A percentile compares a stretch with the other conserved stretches of the same genome.
phyloP scores from a whole-genome alignment of 2,797 vertebrate genomes.

The Coregonus sp. region DNA sequence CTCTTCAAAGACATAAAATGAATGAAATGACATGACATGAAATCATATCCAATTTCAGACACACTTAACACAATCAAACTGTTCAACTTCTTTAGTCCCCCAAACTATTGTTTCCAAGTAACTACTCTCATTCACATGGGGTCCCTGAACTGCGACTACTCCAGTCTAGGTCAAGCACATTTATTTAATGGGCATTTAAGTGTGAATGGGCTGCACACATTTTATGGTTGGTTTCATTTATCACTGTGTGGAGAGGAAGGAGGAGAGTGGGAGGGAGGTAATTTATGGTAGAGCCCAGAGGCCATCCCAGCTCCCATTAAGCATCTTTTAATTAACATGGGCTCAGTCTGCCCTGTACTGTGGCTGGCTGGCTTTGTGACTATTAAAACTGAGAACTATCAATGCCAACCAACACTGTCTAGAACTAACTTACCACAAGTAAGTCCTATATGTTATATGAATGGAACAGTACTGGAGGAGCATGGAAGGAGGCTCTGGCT shows the following conservation, averaged over 20 bases:
- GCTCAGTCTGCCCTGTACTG: constrained; percentile 31
- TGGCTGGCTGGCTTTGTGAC: constrained; percentile 27
- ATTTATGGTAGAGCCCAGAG: constrained; percentile 63
- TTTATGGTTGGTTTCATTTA: constrained; percentile 68
- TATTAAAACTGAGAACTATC: constrained; percentile 9
- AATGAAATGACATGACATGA: too few relatives aligned
- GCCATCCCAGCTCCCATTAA: constrained; percentile 51
- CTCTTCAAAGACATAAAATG: too few relatives aligned
- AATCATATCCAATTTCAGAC: neutral
- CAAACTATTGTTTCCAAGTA: constrained; percentile 18
- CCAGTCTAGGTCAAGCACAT: constrained; percentile 56
- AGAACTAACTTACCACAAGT: constrained; percentile 15
- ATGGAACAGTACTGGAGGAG: too few relatives aligned
- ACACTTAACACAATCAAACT: constrained; percentile 7
- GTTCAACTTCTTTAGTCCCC: constrained; percentile 2
- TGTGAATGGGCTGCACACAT: constrained; percentile 63
- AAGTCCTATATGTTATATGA: neutral
- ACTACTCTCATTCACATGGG: constrained; percentile 29
- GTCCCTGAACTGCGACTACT: constrained; percentile 40
- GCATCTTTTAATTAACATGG: constrained; percentile 57
- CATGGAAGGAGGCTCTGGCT: neutral
- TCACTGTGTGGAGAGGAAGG: constrained; percentile 44
- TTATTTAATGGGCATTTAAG: constrained; percentile 60
- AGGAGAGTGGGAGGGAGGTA: constrained; percentile 24
- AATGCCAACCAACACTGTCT: constrained; percentile 19